Base-by-base conservation (phyloP, 2,888 invertebrate genomes). In the Drosophila sordidula region DNA sequence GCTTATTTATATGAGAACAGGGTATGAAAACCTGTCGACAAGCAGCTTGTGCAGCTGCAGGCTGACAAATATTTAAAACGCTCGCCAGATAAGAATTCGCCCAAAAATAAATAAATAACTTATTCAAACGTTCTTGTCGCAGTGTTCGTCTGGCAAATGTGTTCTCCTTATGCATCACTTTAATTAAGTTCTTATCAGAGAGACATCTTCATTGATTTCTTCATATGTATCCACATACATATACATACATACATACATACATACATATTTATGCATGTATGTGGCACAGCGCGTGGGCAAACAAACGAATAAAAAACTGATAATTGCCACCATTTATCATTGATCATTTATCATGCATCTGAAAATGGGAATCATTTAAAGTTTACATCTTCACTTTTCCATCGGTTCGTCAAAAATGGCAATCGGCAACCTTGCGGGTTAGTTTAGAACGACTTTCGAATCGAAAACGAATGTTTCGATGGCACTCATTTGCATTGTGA, bases 371-470 rank as follows among this genome's bases (percentile, higher is more conserved):
- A 22, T 45, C 22, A 8, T 42, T 39, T 45, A 32, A 52, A 12
- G 41, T 61, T 64, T 39, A 65, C 49, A 70, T 39, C 18, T 64
- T 61, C 25, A 44, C 38, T 45, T 56, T 63, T n/a, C 57, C 22
- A 16, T 58, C 54, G 36, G 44, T 34, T 22, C 34, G 4, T 39
- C 67, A 38, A 41, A 75, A 73, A 68, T 75, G 72, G 70, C 75
- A 50, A 59, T 47, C 46, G 63, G 11, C 64, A 57, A 76, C 76
- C 70, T 64, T 65, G 59, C 26, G 25, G 6, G 6, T 12, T 67
- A 38, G 56, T 56, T 75, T 80, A 81, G 80, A 81, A 81, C 84
- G 80, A 42, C 80, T 87, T 87, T 87, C 80, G 74, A 62, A 61
- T 47, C 44, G 64, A 67, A 65, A 49, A 26, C 55, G 41, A 67